These are phyloP conservation scores for Rallus limicola DNA, from an alignment of 2,113 vertebrate genomes.

Conservation along the genomic window DNA sequence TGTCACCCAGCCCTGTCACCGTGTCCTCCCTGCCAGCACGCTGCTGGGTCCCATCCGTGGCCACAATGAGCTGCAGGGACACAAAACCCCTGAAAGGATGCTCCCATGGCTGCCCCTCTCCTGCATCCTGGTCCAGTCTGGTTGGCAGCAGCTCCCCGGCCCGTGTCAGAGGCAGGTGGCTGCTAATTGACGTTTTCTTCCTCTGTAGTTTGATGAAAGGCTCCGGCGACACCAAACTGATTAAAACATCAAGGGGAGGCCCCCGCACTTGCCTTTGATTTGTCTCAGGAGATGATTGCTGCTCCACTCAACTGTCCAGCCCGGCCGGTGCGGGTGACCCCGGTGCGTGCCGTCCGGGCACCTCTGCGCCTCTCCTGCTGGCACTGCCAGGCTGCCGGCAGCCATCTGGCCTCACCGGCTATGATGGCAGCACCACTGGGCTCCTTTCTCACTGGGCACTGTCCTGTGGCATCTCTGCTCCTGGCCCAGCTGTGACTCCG, in stretches of 20 bases:
- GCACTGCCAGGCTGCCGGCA: not conserved
- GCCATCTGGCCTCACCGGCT: not conserved
- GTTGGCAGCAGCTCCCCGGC: not conserved
- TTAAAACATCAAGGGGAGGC: slow-evolving; percentile 69
- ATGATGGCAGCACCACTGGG: rapidly evolving
- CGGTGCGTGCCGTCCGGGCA: rapidly evolving
- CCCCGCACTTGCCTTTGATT: slow-evolving; percentile 42
- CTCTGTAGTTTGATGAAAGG: slow-evolving; percentile 68
- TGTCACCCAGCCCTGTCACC: not conserved
- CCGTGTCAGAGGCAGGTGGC: not conserved
- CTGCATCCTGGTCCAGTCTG: not conserved
- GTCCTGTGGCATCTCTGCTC: not conserved
- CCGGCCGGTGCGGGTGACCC: not conserved
- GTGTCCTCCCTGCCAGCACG: not conserved
- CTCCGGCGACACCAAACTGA: slow-evolving; percentile 43
- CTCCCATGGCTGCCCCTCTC: not conserved
- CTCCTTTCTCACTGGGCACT: not conserved
- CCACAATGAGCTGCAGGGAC: not conserved
- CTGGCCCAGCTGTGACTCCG: rapidly evolving
- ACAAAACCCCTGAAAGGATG: rapidly evolving
- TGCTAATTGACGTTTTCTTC: slow-evolving; percentile 63
- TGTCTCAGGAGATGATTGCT: slow-evolving; percentile 10
- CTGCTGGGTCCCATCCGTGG: not conserved
- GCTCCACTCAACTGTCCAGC: not conserved
- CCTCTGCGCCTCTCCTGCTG: not conserved